phyloP scores from a whole-genome alignment of 2,797 vertebrate species.

The Echiichthys vipera region DNA sequence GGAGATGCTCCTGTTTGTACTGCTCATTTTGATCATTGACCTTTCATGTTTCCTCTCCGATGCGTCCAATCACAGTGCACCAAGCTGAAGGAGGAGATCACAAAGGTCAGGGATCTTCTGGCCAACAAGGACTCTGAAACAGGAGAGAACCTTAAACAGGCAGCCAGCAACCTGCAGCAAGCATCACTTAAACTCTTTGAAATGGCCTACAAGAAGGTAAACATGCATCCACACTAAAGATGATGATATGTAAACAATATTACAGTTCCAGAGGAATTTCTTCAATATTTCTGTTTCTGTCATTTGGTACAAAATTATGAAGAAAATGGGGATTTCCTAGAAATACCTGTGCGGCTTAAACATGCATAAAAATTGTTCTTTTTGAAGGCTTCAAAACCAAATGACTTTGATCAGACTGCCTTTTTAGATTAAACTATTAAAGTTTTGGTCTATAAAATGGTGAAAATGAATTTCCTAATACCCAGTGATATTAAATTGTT shows the following conservation, averaged over 20 bases:
- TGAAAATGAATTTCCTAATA: too few species aligned
- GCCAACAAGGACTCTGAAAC: constrained; percentile 95
- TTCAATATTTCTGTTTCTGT: too few species aligned
- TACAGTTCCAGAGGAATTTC: not conserved
- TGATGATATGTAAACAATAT: not conserved
- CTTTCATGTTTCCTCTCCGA: not conserved
- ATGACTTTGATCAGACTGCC: too few species aligned
- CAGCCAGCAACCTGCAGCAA: constrained; percentile 93
- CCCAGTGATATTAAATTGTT: too few species aligned
- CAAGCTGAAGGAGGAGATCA: constrained; percentile 95
- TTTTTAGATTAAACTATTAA: too few species aligned
- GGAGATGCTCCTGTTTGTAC: not conserved
- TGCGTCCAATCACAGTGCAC: constrained; percentile 85
- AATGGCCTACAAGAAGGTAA: constrained; percentile 99
- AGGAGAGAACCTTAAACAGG: constrained; percentile 95
- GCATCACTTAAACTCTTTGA: constrained; percentile 98
- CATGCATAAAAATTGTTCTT: not conserved
- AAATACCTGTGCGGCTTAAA: not conserved
- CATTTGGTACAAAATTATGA: not conserved
- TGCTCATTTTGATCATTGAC: too few species aligned
- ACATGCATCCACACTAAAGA: constrained; percentile 1
- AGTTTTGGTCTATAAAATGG: not conserved
- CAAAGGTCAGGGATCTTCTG: constrained; percentile 92
- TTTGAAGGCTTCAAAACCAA: not conserved
- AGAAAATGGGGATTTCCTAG: not conserved